Evolutionary conservation across 2,113 vertebrate species (phyloP).

Genomic region (Cyanistes caeruleus): DNA sequence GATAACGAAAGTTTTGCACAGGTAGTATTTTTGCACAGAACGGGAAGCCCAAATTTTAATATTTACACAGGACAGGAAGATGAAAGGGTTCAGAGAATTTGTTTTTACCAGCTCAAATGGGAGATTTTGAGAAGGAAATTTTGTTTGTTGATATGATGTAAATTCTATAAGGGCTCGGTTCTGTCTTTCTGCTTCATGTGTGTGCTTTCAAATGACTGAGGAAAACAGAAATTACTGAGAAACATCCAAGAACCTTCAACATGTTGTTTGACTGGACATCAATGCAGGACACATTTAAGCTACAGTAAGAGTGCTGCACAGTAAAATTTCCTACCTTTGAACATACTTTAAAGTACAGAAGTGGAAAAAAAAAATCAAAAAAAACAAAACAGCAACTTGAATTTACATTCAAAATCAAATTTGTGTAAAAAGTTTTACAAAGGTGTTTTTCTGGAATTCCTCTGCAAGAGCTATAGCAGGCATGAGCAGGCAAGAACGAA

Average conservation of each 20-base stretch:
- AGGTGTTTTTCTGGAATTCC: not conserved
- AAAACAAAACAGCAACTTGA: not conserved
- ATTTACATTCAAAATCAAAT: constrained; percentile 16
- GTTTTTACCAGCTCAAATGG: not conserved
- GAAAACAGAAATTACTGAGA: not conserved
- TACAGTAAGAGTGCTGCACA: not conserved
- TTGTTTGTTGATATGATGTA: not conserved
- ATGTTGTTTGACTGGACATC: not conserved
- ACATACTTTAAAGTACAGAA: not conserved
- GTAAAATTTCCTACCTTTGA: not conserved
- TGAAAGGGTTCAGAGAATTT: not conserved
- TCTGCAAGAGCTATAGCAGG: not conserved
- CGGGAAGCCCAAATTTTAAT: not conserved
- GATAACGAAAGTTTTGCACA: not conserved
- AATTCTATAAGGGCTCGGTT: not conserved
- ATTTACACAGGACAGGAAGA: not conserved
- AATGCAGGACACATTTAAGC: not conserved
- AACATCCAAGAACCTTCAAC: not conserved
- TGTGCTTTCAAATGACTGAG: not conserved
- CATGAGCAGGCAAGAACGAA: constrained; percentile 28
- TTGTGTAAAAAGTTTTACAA: constrained; percentile 2
- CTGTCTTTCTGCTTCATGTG: not conserved
- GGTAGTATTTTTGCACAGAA: not conserved
- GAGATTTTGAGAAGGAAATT: not conserved
- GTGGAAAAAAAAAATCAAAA: not conserved